These are phyloP conservation scores for Tylochromis polylepis DNA, from an alignment of 2,113 vertebrate genomes.

Conservation along the genomic window DNA sequence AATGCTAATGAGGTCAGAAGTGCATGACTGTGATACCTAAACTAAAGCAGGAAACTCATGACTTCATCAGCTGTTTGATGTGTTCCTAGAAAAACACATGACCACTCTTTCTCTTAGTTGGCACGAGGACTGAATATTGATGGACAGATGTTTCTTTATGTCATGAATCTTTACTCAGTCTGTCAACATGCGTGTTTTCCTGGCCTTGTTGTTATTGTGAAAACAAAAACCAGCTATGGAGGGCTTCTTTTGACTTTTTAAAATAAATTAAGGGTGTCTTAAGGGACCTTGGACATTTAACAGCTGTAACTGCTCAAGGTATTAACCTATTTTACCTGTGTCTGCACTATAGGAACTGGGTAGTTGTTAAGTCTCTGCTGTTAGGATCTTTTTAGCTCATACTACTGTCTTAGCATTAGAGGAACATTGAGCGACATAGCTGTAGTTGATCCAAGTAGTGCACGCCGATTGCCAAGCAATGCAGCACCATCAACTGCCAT, in stretches of 20 bases:
- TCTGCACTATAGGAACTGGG: neutral
- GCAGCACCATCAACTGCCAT: neutral
- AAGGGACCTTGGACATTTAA: neutral
- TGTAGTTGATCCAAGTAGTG: neutral
- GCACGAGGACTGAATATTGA: neutral
- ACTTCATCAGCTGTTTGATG: neutral
- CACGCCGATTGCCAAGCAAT: neutral
- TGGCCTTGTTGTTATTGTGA: neutral
- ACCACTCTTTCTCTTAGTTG: neutral
- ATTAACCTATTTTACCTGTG: neutral
- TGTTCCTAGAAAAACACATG: neutral
- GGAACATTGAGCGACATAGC: neutral
- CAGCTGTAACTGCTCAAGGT: neutral
- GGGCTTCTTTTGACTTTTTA: neutral
- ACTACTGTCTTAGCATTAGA: neutral
- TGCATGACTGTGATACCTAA: neutral
- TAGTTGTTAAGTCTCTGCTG: rapidly evolving
- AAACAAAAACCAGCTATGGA: neutral
- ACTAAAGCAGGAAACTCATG: neutral
- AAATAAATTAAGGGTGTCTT: neutral
- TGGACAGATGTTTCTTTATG: neutral
- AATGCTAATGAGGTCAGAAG: neutral
- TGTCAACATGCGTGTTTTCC: neutral
- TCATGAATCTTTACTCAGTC: neutral
- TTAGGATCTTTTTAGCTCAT: neutral